Evolutionary conservation across 2,797 vertebrate genomes (phyloP), one percentile per base, ranked within the genome.

Genomic region (Sebastes cheni): DNA sequence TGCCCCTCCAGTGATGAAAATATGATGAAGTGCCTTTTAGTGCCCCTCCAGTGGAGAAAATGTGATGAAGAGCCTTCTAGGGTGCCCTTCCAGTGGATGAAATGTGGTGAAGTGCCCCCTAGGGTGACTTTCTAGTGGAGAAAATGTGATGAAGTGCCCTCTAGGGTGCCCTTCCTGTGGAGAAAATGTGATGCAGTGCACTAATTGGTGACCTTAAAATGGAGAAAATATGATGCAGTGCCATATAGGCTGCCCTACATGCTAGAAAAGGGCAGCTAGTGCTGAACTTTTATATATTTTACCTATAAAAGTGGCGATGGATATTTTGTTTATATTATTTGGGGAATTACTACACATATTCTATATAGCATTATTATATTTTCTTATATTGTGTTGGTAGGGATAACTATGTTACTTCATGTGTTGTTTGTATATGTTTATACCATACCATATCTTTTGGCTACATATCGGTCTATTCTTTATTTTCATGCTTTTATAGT

Each of bases 81-180:
- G 11, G 34, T 36, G 36, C 0, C 36, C 0, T 13, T 39, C 2
- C 0, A 39, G 1, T 39, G 36, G 36, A 39, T 0, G 2, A 36
- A 36, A 36, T 36, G 1, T 39, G 36, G 0, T 39, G 12, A 39
- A 39, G 36, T 13, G 36, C 0, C 36, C 12, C 2, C 36, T 39
- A 13, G 0, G 12, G 36, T 39, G 36, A 0, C 36, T 1, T 39
- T 39, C 1, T 0, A 39, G 1, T 42, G 14, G 39, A 42, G 0
- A 16, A 16, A 6, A 42, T 3, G 2, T 42, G 39, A 2, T 39
- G 5, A 39, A 14, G 12, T 39, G 36, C 0, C 36, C 13, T 14
- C 4, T 39, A 36, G 0, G 36, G 5, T 39, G 36, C 2, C 36
- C 2, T 39, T 39, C 36, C 0, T 14, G 36, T 39, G 36, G 36